Evolutionary conservation across 2,113 vertebrate species (phyloP).

Genomic region (Thalassoma bifasciatum): DNA sequence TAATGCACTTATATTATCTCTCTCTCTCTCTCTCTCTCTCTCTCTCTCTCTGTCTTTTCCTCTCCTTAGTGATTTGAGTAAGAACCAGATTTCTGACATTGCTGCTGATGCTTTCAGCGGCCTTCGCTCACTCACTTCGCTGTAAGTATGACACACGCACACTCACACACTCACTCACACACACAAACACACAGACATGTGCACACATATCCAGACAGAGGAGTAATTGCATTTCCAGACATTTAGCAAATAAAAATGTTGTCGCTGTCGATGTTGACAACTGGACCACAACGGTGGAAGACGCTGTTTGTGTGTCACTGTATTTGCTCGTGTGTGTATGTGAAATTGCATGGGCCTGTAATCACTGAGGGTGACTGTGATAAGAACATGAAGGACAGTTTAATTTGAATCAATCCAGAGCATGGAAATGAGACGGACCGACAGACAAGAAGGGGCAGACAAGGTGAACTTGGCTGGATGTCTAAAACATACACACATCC

Average conservation of each 20-base stretch:
- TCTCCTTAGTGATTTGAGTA: conserved; percentile 94
- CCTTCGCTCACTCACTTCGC: conserved; percentile 94
- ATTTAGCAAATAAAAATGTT: conserved; percentile 68
- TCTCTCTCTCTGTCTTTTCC: conserved; percentile 4
- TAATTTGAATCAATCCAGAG: conserved; percentile 77
- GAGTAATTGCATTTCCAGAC: conserved; percentile 57
- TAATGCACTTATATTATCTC: conserved; percentile 32
- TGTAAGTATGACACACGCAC: conserved; percentile 87
- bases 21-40: conserved; percentile 6
- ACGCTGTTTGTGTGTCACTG: conserved; percentile 13
- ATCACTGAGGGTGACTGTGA: conserved; percentile 49
- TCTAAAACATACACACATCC: conserved; percentile 17
- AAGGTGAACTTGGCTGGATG: conserved; percentile 62
- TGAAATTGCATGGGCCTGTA: conserved; percentile 29
- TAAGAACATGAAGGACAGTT: conserved; percentile 79
- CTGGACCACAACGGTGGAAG: conserved; percentile 13
- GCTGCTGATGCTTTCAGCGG: conserved; percentile 96
- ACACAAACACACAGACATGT: neutral
- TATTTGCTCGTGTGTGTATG: conserved; percentile 23
- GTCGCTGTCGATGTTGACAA: conserved; percentile 48
- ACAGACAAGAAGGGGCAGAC: conserved; percentile 67
- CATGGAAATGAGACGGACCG: conserved; percentile 72
- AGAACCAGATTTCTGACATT: conserved; percentile 98
- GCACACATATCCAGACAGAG: conserved; percentile 26
- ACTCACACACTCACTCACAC: conserved; percentile 21